These are phyloP conservation scores for Heterocephalus glaber DNA, from an alignment of 2,113 vertebrate species.

Conservation along the genomic window DNA sequence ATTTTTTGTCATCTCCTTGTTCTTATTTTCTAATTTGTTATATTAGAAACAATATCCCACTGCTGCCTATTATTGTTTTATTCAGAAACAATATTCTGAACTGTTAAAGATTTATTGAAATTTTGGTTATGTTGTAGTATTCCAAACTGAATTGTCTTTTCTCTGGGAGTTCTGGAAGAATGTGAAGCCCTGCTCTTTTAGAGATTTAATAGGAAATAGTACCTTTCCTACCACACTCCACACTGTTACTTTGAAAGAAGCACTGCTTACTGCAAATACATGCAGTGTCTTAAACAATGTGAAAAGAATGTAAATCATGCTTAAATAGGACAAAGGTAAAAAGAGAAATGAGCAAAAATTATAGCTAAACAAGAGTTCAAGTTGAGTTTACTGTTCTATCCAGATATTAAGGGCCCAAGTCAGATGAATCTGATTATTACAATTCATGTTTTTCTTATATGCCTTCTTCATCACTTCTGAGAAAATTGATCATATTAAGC, in stretches of 20 bases:
- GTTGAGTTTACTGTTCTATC: background rate
- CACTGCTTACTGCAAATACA: background rate
- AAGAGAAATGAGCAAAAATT: background rate
- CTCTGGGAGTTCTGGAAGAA: background rate
- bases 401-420: background rate
- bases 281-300: background rate
- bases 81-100: background rate
- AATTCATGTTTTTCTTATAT: background rate
- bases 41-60: background rate
- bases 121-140: too few species aligned
- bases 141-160: background rate
- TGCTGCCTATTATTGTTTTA: background rate
- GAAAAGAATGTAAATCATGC: background rate
- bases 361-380: accelerated
- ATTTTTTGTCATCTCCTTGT: background rate
- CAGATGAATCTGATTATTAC: background rate
- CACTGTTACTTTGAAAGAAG: background rate
- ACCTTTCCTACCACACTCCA: background rate
- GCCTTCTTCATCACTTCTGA: background rate
- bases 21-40: background rate
- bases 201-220: accelerated
- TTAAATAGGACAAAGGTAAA: background rate
- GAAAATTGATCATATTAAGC: background rate
- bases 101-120: background rate
- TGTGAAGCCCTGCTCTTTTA: background rate